Conservation (phyloP, 2,797 vertebrate genomes). For the Prunella strophiata region DNA sequence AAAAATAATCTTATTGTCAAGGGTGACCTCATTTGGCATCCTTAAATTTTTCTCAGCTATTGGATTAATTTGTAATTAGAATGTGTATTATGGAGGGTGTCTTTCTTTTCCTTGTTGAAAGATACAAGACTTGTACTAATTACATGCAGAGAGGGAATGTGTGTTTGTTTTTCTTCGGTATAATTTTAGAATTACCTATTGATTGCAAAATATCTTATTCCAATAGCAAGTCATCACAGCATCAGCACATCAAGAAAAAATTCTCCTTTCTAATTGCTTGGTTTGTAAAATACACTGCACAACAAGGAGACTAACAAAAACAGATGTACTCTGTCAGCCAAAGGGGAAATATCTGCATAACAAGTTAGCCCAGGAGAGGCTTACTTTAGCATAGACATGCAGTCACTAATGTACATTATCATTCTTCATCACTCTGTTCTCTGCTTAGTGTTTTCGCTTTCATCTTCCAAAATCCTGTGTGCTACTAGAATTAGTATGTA, state of each 20-base stretch:
- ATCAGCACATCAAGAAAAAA: constrained; percentile 8
- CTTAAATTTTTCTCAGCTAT: not conserved
- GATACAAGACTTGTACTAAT: not conserved
- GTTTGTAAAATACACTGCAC: constrained; percentile 49
- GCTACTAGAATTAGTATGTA: not conserved
- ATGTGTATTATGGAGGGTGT: not conserved
- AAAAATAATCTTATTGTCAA: not conserved
- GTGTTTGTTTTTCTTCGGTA: not conserved
- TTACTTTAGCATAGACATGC: not conserved
- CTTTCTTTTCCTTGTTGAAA: not conserved
- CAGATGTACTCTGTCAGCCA: constrained; percentile 59
- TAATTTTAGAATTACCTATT: constrained; percentile 46
- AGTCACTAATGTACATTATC: constrained; percentile 7
- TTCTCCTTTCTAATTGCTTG: constrained; percentile 37
- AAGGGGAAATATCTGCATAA: constrained; percentile 45
- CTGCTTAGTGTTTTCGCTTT: not conserved
- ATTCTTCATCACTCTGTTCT: not conserved
- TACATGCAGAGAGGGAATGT: not conserved
- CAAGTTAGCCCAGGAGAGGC: constrained; percentile 21
- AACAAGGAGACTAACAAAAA: constrained; percentile 41
- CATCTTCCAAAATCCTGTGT: not conserved
- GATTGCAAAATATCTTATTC: constrained; percentile 46
- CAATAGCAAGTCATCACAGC: constrained; percentile 1
- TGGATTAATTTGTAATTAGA: not conserved
- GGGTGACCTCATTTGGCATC: not conserved